A percentile compares a stretch with the other conserved stretches of the same genome.
Evolutionary conservation across 2,797 vertebrate genomes (phyloP).

Genomic region (Esox masquinongy): DNA sequence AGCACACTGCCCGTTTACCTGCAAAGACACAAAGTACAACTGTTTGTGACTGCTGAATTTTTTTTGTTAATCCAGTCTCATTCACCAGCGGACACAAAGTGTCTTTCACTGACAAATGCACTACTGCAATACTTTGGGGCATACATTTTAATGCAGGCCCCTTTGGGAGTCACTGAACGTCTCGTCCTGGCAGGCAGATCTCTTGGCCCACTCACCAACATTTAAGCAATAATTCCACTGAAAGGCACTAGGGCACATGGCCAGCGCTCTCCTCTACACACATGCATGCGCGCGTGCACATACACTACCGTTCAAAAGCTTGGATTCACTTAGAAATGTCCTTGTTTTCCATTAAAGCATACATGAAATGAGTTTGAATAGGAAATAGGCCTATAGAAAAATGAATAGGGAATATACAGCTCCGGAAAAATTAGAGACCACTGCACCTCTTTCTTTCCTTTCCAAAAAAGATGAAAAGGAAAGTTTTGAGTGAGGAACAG

Average conservation of each 20-base stretch:
- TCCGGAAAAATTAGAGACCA: too few relatives aligned
- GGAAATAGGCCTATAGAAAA: too few relatives aligned
- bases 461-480: too few relatives aligned
- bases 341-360: too few relatives aligned
- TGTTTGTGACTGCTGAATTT: neutral
- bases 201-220: constrained; percentile 67
- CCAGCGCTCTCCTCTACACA: constrained; percentile 50
- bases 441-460: too few relatives aligned
- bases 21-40: constrained; percentile 30
- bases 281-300: constrained; percentile 9
- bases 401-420: too few relatives aligned
- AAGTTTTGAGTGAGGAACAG: too few relatives aligned
- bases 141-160: constrained; percentile 78
- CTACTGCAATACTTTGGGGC: constrained; percentile 71
- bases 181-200: constrained; percentile 74
- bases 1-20: constrained; percentile 98
- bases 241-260: constrained; percentile 72
- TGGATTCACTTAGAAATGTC: too few relatives aligned
- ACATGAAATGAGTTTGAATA: neutral
- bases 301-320: too few relatives aligned
- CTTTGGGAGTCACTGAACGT: constrained; percentile 74
- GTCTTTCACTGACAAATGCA: constrained; percentile 60
- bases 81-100: constrained; percentile 35
- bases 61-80: neutral
- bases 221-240: constrained; percentile 76